Base-by-base conservation (phyloP, 2,797 vertebrate genomes). In the Pterois miles region DNA sequence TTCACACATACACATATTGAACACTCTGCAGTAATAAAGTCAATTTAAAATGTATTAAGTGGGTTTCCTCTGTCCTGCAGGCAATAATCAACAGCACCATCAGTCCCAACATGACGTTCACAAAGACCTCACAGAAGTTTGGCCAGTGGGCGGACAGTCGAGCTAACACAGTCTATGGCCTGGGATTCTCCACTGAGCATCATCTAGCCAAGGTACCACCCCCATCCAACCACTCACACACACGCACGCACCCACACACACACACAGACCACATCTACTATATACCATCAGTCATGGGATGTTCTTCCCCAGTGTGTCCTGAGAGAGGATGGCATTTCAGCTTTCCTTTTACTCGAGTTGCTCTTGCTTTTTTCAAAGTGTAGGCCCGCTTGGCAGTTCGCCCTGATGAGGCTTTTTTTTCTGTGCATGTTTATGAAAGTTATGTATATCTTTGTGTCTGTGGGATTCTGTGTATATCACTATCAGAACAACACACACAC, bases 51-150 rank as follows among this genome's bases (percentile, higher is more conserved):
- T 71, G 74, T 78, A 63, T 71, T 81, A 80, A 82, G 27, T 82
- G 67, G 43, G 27, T 76, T 80, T 31, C 6, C 11, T 90, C 57
- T 82, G 29, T 87, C 65, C 95, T 90, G 63, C 91, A 99, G 98
- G 98, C 98, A 96, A 99, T 99, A 98, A 99, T 99, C 95, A 99
- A 99, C 94, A 99, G 98, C 96, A 99, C 98, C 90, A 99, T 99
- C 95, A 99, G 97, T 85, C 98, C 98, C 92, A 99, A 99, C 94
- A 99, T 99, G 98, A 97, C 97, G 88, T 99, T 99, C 95, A 99
- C 98, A 71, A 99, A 99, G 96, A 99, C 98, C 90, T 99, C 98
- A 60, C 98, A 99, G 95, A 99, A 99, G 95, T 99, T 99, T 92
- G 98, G 98, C 81, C 98, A 99, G 64, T 99, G 98, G 98, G 98